phyloP scores from a whole-genome alignment of 2,113 vertebrate genomes.

The Steatornis caripensis region DNA sequence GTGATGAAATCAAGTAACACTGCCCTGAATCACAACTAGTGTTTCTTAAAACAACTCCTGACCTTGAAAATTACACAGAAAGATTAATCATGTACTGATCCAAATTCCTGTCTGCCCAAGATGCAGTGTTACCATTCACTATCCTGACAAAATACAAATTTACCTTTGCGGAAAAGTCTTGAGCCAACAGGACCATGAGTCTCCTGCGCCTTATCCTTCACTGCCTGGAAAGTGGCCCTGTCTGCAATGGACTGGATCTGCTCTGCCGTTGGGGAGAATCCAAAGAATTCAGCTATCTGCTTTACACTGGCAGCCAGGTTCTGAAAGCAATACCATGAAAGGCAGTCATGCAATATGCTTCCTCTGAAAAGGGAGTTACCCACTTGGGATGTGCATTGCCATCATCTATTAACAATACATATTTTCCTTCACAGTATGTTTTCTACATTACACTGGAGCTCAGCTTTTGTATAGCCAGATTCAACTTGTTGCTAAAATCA shows the following conservation, averaged over 20 bases:
- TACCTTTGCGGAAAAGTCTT: conserved; percentile 74
- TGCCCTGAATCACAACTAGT: neutral
- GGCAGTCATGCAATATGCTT: neutral
- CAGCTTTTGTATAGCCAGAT: neutral
- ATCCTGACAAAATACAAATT: neutral
- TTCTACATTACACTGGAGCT: neutral
- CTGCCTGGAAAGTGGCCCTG: conserved; percentile 70
- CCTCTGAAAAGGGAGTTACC: neutral
- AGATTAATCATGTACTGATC: neutral
- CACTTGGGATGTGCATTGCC: neutral
- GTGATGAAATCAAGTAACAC: neutral
- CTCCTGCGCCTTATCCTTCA: conserved; percentile 64
- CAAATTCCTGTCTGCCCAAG: neutral
- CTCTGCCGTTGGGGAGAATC: conserved; percentile 61
- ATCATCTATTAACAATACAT: neutral
- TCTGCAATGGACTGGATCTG: conserved; percentile 70
- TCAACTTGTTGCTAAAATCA: neutral
- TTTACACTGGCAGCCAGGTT: conserved; percentile 71
- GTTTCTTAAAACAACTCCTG: neutral
- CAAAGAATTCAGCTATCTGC: conserved; percentile 72
- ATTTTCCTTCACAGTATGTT: neutral
- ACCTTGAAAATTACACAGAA: neutral
- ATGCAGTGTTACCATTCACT: neutral
- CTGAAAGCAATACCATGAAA: conserved; percentile 61
- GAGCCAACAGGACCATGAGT: conserved; percentile 63